Evolutionary conservation across 2,888 invertebrate genomes (phyloP).

Genomic region (Andrena chrysosceles): DNA sequence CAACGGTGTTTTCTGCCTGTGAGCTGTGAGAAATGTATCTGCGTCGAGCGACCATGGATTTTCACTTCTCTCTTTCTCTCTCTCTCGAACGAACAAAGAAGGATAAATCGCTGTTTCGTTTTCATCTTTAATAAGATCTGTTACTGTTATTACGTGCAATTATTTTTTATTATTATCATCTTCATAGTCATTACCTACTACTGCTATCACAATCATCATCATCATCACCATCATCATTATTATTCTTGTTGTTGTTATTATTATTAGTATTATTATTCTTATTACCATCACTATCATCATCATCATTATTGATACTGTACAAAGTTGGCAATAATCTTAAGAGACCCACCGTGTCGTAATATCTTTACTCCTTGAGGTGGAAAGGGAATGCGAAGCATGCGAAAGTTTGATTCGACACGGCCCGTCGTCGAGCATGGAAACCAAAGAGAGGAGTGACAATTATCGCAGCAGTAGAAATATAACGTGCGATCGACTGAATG

Average conservation of each 20-base stretch:
- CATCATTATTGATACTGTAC: slow-evolving; percentile 81
- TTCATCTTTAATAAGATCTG: slow-evolving; percentile 55
- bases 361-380: slow-evolving; percentile 77
- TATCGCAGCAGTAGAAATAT: slow-evolving; percentile 80
- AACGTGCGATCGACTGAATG: slow-evolving; percentile 84
- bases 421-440: not conserved
- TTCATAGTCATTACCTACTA: slow-evolving; percentile 33
- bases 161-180: slow-evolving; percentile 3
- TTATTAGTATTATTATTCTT: not conserved
- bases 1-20: slow-evolving; percentile 84
- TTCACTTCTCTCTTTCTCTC: slow-evolving; percentile 54
- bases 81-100: slow-evolving; percentile 25
- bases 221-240: not conserved
- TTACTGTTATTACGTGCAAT: slow-evolving; percentile 27
- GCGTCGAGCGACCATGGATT: slow-evolving; percentile 72
- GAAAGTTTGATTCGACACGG: not conserved
- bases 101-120: slow-evolving; percentile 55
- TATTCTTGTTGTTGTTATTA: no score
- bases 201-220: slow-evolving; percentile 36
- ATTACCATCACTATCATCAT: slow-evolving; percentile 34
- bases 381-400: slow-evolving; percentile 12
- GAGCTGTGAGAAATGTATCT: slow-evolving; percentile 76
- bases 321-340: slow-evolving; percentile 86
- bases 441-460: slow-evolving; percentile 57
- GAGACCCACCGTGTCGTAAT: slow-evolving; percentile 78